phyloP scores from a whole-genome alignment of 1,140 invertebrate genomes.

The Hydropsyche tenuis region DNA sequence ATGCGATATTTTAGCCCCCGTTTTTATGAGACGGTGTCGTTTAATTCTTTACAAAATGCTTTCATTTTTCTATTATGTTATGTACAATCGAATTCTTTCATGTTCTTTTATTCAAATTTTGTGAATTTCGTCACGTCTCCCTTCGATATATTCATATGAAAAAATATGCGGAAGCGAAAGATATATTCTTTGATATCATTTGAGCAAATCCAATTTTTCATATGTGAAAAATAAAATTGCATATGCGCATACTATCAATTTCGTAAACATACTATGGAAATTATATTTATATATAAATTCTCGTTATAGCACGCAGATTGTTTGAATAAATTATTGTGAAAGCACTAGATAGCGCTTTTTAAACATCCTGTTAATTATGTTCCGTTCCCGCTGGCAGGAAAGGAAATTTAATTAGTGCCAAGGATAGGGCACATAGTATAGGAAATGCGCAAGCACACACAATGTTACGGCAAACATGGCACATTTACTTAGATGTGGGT shows the following conservation, averaged over 20 bases:
- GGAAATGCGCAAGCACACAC: neutral
- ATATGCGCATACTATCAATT: neutral
- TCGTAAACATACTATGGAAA: neutral
- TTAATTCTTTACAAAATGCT: neutral
- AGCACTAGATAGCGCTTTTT: constrained; percentile 12
- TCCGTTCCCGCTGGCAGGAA: neutral
- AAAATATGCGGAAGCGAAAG: neutral
- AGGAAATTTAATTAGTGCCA: constrained; percentile 24
- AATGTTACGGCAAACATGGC: too few species aligned
- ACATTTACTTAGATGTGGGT: too few species aligned
- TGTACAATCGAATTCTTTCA: neutral
- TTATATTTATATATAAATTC: too few species aligned
- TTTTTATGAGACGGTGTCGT: neutral
- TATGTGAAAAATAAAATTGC: neutral
- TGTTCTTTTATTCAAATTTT: neutral
- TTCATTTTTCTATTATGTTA: neutral
- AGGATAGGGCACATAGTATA: neutral
- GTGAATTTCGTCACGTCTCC: neutral
- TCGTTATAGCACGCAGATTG: neutral
- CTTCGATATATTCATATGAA: neutral
- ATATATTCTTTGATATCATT: constrained; percentile 15
- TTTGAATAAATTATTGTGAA: constrained; percentile 7
- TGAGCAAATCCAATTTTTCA: constrained; percentile 12
- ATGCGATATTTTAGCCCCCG: neutral
- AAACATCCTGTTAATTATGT: constrained; percentile 7